These are phyloP conservation scores for Tragelaphus imberbis DNA, from an alignment of 2,113 vertebrate species.

Conservation along the genomic window DNA sequence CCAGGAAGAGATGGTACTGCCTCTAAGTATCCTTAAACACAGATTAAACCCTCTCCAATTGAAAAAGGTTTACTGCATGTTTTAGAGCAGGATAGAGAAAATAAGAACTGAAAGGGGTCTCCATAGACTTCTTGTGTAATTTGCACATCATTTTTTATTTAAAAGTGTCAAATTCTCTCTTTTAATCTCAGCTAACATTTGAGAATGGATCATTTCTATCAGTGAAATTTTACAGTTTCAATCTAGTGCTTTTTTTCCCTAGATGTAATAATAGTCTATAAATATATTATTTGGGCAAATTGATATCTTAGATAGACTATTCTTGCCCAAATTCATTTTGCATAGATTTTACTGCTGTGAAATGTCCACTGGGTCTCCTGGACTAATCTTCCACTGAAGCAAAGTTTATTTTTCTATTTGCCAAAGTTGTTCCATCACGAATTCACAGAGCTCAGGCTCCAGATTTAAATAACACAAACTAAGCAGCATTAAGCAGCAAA, in stretches of 20 bases:
- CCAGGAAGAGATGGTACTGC: conserved; percentile 74
- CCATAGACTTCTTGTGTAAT: conserved; percentile 77
- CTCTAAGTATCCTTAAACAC: conserved; percentile 69
- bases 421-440: conserved; percentile 34
- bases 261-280: conserved; percentile 69
- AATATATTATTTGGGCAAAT: conserved; percentile 73
- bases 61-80: conserved; percentile 75
- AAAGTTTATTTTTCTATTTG: conserved; percentile 57
- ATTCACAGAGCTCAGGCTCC: conserved; percentile 19
- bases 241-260: conserved; percentile 58
- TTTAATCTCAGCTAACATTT: conserved; percentile 68
- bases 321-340: conserved; percentile 68
- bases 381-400: conserved; percentile 19
- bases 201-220: conserved; percentile 75
- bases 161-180: conserved; percentile 68
- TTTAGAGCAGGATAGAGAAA: conserved; percentile 68
- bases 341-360: conserved; percentile 34
- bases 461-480: conserved; percentile 20
- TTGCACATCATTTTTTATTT: conserved; percentile 81
- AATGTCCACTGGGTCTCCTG: conserved; percentile 51
- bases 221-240: conserved; percentile 74
- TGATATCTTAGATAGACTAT: conserved; percentile 60
- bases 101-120: conserved; percentile 67
- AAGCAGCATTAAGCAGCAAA: conserved; percentile 68
- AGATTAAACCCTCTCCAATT: conserved; percentile 75